Percentiles rank a stretch among this genome's conserved stretches.
phyloP scores from a whole-genome alignment of 2,797 vertebrate species.

The Dipus sagitta region DNA sequence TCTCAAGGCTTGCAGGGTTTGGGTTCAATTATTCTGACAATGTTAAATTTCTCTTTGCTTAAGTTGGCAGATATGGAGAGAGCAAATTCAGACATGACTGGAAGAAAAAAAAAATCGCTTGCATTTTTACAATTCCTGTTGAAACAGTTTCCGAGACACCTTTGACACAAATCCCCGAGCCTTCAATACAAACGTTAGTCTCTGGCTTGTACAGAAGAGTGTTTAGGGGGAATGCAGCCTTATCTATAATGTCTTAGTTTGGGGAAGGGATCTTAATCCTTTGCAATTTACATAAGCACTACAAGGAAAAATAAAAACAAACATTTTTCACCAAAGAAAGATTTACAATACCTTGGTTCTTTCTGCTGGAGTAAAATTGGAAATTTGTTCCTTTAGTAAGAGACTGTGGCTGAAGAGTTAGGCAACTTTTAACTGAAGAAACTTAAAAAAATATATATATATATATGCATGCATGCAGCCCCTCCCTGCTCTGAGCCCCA shows the following conservation, averaged over 20 bases:
- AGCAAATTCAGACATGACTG: neutral
- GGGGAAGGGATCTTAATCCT: neutral
- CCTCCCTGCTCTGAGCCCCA: constrained; percentile 56
- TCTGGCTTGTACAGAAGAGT: neutral
- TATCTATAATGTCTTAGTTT: neutral
- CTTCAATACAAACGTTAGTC: neutral
- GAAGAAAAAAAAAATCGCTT: neutral
- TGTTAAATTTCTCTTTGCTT: neutral
- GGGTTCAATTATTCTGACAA: neutral
- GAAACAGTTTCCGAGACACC: neutral
- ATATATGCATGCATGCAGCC: neutral
- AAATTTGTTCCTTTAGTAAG: constrained; percentile 54
- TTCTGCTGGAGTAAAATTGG: neutral
- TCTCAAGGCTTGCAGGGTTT: neutral
- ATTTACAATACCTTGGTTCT: constrained; percentile 82
- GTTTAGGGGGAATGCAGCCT: neutral
- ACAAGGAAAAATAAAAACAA: constrained; percentile 53
- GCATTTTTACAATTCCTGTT: neutral
- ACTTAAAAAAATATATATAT: neutral
- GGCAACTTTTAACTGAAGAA: constrained; percentile 73
- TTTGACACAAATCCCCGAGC: neutral
- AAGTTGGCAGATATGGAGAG: neutral
- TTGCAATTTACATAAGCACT: neutral
- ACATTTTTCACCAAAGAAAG: constrained; percentile 69
- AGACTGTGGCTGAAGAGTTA: constrained; percentile 53